Base-by-base conservation (phyloP, 2,797 vertebrate genomes). In the Sebastes oblongus region DNA sequence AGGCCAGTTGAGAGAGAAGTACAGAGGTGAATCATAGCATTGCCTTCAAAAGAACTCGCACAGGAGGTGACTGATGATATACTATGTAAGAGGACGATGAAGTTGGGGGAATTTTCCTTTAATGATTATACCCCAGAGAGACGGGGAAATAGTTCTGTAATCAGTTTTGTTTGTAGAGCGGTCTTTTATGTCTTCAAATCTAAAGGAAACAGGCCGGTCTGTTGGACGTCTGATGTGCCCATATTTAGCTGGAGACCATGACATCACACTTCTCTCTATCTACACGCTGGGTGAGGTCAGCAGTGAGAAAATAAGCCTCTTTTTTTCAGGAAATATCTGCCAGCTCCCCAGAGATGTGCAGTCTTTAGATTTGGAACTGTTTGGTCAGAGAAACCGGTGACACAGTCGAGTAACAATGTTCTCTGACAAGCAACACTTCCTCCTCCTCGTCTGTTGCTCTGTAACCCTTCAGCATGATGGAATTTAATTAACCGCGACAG, bases 261-360 rank as follows among this genome's bases (percentile, higher is more conserved):
- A 89, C 88, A 86, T 89, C 87, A 85, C 61, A 32, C 55, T 18
- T 68, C 66, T 79, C 65, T 64, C 58, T 87, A 66, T 91, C 77
- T 78, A 1, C 59, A 20, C 4, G 0, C 46, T 7, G 72, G 80
- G 22, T 85, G 89, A 85, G 82, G 67, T 92, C 89, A 88, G 66
- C 55, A 14, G 27, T 46, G 65, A 85, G 64, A 87, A 87, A 85
- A 75, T 54, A 81, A 64, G 6, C 58, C 25, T 72, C 16, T 52
- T 70, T 84, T 71, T 75, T 64, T 81, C 85, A 83, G 89, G 88
- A 91, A 92, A 88, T 88, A 77, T 86, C 84, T 56, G 9, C 46
- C 69, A 61, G 54, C 70, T 90, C 88, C 80, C 75, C 50, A 3
- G 85, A 82, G 88, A 81, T 39, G 59, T 30, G 25, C 27, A 10